Evolutionary conservation across 2,888 invertebrate species (phyloP), one percentile per base, ranked within the genome.

Genomic region (Hydriomena furcata): DNA sequence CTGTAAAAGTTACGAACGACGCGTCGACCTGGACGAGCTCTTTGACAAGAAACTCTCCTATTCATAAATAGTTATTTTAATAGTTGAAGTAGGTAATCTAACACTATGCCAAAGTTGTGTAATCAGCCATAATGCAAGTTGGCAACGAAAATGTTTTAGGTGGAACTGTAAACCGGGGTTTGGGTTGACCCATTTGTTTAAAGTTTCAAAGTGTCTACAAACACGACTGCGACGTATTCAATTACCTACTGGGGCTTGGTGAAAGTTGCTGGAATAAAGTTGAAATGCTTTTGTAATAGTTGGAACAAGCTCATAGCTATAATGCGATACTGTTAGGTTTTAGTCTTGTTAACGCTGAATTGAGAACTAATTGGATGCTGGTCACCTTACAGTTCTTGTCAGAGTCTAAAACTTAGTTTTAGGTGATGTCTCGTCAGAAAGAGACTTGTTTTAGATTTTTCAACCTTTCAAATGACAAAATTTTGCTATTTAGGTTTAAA

Each of bases 121-220:
- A 34, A 52, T 46, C 38, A 17, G 21, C 36, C 23, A 35, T 24
- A 42, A 40, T 37, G 47, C 43, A 42, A 46, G 37, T 52, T 56
- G 46, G 46, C 51, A 52, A 28, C 52, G 38, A 38, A 44, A 49
- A 34, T 43, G 42, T 49, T 52, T 50, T 40, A 41, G 43, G 34
- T 51, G 27, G 51, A 42, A 53, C 53, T 46, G 51, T 49, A 49
- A 50, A 46, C 52, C 38, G 47, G 20, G 55, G 48, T 56, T 53
- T 42, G 31, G 17, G 32, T 40, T 44, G 55, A 48, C 55, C 58
- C 53, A 55, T 60, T 60, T 58, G 60, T 60, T 60, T 41, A 28
- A 52, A 55, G 58, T 57, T 60, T 47, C 45, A 41, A 57, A 59
- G 58, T 53, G 57, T 37, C 51, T 48, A 32, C 37, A 44, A 57